Conservation (phyloP, 2,888 invertebrate species). For the Drosophila phalerata region DNA sequence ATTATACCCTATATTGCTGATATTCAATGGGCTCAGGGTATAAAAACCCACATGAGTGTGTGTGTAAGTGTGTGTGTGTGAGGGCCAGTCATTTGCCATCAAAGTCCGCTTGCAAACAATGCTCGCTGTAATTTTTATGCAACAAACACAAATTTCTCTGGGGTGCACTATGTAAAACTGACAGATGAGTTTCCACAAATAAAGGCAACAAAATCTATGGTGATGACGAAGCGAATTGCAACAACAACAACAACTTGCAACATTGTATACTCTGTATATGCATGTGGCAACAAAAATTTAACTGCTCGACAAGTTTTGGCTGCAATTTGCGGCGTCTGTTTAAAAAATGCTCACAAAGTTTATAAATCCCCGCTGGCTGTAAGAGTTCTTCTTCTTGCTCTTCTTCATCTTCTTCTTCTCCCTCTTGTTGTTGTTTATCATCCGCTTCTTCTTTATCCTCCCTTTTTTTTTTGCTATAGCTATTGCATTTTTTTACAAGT, state of each 20-base stretch:
- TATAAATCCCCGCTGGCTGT: slow-evolving; percentile 44
- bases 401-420: background rate
- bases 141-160: slow-evolving; percentile 78
- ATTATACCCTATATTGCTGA: too few species aligned
- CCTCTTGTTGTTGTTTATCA: background rate
- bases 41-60: background rate
- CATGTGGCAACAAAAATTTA: slow-evolving; percentile 57
- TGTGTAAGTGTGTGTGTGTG: slow-evolving; percentile 27
- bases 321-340: slow-evolving; percentile 73
- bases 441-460: background rate
- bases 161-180: slow-evolving; percentile 78
- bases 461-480: slow-evolving; percentile 4
- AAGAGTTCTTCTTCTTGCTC: slow-evolving; percentile 14
- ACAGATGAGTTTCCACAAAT: slow-evolving; percentile 69
- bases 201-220: slow-evolving; percentile 46
- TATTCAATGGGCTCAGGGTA: too few species aligned
- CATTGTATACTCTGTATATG: slow-evolving; percentile 31
- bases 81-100: slow-evolving; percentile 68
- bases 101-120: slow-evolving; percentile 74
- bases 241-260: slow-evolving; percentile 33
- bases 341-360: slow-evolving; percentile 56
- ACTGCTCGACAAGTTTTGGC: slow-evolving; percentile 61
- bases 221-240: slow-evolving; percentile 53
- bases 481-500: slow-evolving; percentile 44
- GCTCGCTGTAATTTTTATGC: slow-evolving; percentile 75